phyloP scores from a whole-genome alignment of 2,888 invertebrate genomes.

The Pocota personata region DNA sequence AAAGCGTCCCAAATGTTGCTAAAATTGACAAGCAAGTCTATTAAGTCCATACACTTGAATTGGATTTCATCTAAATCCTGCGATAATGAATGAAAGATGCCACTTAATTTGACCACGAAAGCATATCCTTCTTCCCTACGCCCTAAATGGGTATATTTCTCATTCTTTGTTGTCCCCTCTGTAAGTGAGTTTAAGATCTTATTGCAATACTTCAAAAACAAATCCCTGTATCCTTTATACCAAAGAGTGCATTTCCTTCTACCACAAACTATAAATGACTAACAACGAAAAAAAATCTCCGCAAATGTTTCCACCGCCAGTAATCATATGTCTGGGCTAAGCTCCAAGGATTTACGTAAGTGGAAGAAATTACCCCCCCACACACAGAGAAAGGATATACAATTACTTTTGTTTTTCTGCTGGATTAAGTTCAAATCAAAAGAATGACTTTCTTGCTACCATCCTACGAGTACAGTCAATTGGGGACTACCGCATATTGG shows the following conservation, averaged over 20 bases:
- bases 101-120: slow-evolving; percentile 23
- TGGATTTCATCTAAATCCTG: slow-evolving; percentile 21
- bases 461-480: background rate
- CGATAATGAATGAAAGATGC: slow-evolving; percentile 21
- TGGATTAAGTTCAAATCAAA: slow-evolving; percentile 81
- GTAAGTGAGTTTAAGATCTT: slow-evolving; percentile 51
- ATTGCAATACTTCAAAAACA: slow-evolving; percentile 65
- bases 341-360: slow-evolving; percentile 80
- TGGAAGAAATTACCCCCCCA: slow-evolving; percentile 80
- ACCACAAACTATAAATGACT: background rate
- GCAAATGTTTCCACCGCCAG: slow-evolving; percentile 43
- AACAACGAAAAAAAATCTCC: slow-evolving; percentile 8
- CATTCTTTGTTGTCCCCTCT: background rate
- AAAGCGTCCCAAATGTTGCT: background rate
- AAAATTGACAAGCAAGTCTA: background rate
- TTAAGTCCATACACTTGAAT: background rate
- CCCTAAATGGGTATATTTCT: background rate
- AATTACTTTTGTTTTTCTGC: slow-evolving; percentile 77
- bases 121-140: background rate
- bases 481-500: slow-evolving; percentile 53
- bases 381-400: slow-evolving; percentile 76
- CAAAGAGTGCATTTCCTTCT: slow-evolving; percentile 54
- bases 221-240: slow-evolving; percentile 64
- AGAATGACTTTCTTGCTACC: slow-evolving; percentile 73
- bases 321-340: slow-evolving; percentile 78